Conservation (phyloP, 2,113 vertebrate genomes). For the Leiothrix lutea region DNA sequence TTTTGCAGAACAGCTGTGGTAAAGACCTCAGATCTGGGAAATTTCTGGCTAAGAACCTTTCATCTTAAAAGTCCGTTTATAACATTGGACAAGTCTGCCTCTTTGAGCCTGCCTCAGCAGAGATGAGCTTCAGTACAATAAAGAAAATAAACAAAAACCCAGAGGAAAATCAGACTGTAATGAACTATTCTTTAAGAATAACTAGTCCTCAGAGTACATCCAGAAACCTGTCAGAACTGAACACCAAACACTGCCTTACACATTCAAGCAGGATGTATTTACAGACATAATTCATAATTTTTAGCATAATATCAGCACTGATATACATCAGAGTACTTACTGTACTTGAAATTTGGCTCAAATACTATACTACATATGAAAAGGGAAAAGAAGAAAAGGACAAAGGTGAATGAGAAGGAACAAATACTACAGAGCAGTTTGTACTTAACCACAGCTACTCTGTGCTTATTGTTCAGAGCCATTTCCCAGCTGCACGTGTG, state of each 20-base stretch:
- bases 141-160: background rate
- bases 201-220: background rate
- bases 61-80: background rate
- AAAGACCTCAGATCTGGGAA: conserved; percentile 14
- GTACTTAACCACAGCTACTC: background rate
- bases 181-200: background rate
- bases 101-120: background rate
- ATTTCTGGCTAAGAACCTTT: background rate
- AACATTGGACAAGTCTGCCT: background rate
- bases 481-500: background rate
- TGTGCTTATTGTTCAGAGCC: rapidly evolving
- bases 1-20: background rate
- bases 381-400: background rate
- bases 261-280: background rate
- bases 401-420: background rate
- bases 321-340: background rate
- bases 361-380: background rate
- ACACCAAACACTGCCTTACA: background rate
- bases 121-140: background rate
- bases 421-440: background rate
- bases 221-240: conserved; percentile 7
- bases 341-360: background rate
- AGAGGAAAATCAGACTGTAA: background rate
- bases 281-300: background rate
- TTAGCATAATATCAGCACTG: background rate